Conservation (phyloP, 2,113 vertebrate genomes). For the Trichechus manatus region DNA sequence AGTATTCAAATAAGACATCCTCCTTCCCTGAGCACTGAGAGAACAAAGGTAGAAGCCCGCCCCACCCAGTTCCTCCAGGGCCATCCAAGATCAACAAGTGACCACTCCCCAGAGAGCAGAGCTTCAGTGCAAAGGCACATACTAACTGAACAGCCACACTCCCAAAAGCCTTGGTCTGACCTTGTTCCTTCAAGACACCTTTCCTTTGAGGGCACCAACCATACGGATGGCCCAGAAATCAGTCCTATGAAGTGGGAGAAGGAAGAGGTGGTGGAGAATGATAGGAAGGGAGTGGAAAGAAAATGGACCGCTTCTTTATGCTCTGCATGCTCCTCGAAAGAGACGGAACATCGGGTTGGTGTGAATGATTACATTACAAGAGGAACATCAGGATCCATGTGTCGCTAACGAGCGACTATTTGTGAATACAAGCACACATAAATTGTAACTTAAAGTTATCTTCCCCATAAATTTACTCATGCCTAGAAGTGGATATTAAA, state of each 20-base stretch:
- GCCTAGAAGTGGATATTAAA: not conserved
- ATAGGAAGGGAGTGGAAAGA: not conserved
- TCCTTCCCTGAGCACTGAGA: too few relatives aligned
- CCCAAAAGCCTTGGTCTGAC: too few relatives aligned
- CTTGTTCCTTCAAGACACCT: not conserved
- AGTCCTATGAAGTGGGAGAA: not conserved
- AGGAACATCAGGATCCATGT: rapidly evolving
- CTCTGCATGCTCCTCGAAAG: not conserved
- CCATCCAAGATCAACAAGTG: not conserved
- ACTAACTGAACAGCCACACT: rapidly evolving
- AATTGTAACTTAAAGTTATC: not conserved
- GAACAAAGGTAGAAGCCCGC: not conserved
- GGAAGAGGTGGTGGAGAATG: rapidly evolving
- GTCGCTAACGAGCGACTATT: too few relatives aligned
- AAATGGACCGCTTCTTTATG: rapidly evolving
- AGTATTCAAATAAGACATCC: not conserved
- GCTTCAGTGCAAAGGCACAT: not conserved
- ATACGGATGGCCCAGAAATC: not conserved
- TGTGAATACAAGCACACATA: not conserved
- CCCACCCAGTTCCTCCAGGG: not conserved
- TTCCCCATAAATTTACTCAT: not conserved
- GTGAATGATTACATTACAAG: not conserved
- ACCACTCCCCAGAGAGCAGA: not conserved
- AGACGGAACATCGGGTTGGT: not conserved
- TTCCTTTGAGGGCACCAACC: not conserved